Base-by-base conservation (phyloP, 2,888 invertebrate species). In the Linnaemya tessellans region DNA sequence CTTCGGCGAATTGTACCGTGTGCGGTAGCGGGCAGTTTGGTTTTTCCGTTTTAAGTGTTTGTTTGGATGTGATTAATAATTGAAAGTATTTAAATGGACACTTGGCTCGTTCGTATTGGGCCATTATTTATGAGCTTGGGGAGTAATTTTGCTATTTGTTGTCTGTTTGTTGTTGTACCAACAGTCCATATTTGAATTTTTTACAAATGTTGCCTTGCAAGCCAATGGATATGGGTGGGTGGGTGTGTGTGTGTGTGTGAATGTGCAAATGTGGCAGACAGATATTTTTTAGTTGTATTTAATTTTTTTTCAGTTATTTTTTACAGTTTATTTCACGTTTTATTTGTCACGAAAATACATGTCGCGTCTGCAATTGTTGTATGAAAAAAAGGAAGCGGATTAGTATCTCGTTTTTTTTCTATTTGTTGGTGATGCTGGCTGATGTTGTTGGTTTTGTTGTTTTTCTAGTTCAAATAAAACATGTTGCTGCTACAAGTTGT, bases 11-110 rank as follows among this genome's bases (percentile, higher is more conserved):
- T 43, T 56, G 43, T 43, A 9, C 10, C n/a, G n/a, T 51, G 68
- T 68, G 62, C 46, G 43, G 43, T 60, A 30, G 51, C 51, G 22
- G 15, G 10, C 13, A 18, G 56, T 22, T 43, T 4, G 65, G 78
- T 74, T 62, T 13, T 64, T 43, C 4, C 15, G n/a, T 46, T 46
- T 11, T 35, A 35, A 20, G 35, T 41, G 60, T 20, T n/a, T 62
- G 15, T 41, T 11, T 75, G 60, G 71, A 64, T 81, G 78, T 79
- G 84, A 85, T 85, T 85, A 85, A 85, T 85, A 85, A 85, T 85
- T 85, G 82, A 85, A 85, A 74, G 79, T 82, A 85, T 85, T 85
- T 85, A 85, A 82, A 85, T 85, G 85, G 85, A 82, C 85, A 85
- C 79, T 85, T 82, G 79, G 43, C 62, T 79, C 85, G 64, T 71